Percentiles rank a stretch among this genome's conserved stretches.
phyloP scores from a whole-genome alignment of 2,113 vertebrate genomes.

The Siniperca knerii region DNA sequence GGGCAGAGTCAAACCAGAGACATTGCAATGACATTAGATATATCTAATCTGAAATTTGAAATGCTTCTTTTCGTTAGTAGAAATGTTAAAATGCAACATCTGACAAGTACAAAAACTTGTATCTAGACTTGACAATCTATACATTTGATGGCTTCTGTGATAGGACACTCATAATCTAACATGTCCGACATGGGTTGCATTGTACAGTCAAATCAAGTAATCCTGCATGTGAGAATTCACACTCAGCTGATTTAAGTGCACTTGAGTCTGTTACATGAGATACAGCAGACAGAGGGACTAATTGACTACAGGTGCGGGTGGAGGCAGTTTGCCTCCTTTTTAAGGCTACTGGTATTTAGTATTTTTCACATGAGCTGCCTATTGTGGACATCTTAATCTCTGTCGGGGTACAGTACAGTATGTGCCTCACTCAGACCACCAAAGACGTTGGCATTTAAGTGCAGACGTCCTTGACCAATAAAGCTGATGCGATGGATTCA shows the following conservation, averaged over 20 bases:
- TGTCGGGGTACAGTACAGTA: background rate
- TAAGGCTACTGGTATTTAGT: slow-evolving; percentile 45
- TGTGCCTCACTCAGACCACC: background rate
- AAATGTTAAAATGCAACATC: no score
- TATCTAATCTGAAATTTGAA: no score
- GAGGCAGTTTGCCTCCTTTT: slow-evolving; percentile 20
- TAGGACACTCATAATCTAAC: background rate
- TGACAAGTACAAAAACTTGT: no score
- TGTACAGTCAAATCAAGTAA: no score
- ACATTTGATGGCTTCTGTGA: background rate
- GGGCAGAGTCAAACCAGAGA: no score
- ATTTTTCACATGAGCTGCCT: slow-evolving; percentile 21
- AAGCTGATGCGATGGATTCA: background rate
- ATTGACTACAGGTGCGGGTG: slow-evolving; percentile 49
- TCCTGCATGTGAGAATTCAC: background rate
- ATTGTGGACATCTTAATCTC: background rate
- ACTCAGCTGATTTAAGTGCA: slow-evolving; percentile 6
- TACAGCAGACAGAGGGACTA: slow-evolving; percentile 25
- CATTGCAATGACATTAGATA: no score
- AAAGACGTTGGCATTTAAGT: background rate
- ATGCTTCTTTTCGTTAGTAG: no score
- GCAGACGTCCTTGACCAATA: background rate
- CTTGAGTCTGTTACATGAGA: slow-evolving; percentile 19
- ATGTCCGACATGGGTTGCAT: background rate
- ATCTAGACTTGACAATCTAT: background rate